A percentile compares a stretch with the other conserved stretches of the same genome.
These are phyloP conservation scores for Zosterops pallidus DNA, from an alignment of 2,113 vertebrate genomes.

Conservation along the genomic window DNA sequence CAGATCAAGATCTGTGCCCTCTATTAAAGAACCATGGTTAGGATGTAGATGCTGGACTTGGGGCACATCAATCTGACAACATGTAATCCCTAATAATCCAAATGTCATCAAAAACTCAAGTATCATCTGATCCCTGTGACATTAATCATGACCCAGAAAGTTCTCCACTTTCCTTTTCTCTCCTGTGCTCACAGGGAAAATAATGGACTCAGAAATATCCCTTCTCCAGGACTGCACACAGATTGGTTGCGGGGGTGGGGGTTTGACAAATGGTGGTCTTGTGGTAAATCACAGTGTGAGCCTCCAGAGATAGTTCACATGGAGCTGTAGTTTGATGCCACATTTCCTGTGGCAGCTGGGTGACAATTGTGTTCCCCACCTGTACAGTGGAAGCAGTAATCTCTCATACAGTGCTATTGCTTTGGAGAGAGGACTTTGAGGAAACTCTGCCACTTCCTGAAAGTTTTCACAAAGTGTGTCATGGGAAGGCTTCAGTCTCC, in stretches of 20 bases:
- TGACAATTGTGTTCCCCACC: background rate
- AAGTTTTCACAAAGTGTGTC: background rate
- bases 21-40: background rate
- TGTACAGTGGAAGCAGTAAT: background rate
- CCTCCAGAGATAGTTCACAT: rapidly evolving
- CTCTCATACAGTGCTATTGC: background rate
- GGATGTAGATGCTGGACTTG: background rate
- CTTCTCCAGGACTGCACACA: background rate
- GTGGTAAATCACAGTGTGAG: background rate
- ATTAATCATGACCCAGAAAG: background rate
- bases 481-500: background rate
- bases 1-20: background rate
- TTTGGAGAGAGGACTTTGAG: background rate
- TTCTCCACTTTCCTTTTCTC: background rate
- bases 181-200: background rate
- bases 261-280: background rate
- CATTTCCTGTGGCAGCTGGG: background rate
- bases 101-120: background rate
- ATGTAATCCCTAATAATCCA: background rate
- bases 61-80: background rate
- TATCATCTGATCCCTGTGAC: background rate
- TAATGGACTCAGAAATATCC: background rate
- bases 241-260: rapidly evolving
- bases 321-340: background rate
- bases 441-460: background rate